Evolutionary conservation across 2,113 vertebrate species (phyloP).

Genomic region (Perognathus longimembris): DNA sequence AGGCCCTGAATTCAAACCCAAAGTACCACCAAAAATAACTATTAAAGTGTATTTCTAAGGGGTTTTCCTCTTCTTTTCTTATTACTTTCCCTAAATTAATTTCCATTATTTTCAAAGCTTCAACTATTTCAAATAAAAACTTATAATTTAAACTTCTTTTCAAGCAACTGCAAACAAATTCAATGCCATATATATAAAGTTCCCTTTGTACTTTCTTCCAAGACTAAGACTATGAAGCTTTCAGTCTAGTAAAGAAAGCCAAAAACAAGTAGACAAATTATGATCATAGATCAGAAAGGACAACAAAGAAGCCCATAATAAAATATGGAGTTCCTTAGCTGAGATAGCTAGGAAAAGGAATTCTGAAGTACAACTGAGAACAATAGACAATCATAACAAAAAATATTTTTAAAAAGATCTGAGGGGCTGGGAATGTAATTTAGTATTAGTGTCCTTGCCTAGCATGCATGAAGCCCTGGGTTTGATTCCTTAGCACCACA

Average conservation of each 20-base stretch:
- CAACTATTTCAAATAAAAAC: neutral
- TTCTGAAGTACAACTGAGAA: neutral
- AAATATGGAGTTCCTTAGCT: neutral
- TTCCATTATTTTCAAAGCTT: neutral
- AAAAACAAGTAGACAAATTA: constrained; percentile 9
- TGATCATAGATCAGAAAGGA: neutral
- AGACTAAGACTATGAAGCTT: neutral
- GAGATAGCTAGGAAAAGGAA: neutral
- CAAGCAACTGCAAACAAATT: neutral
- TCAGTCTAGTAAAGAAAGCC: neutral
- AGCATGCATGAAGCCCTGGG: too few species aligned
- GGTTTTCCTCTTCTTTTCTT: neutral
- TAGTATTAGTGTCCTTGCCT: too few species aligned
- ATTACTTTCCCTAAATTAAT: neutral
- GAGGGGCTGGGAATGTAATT: too few species aligned
- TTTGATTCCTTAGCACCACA: too few species aligned
- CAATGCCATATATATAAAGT: neutral
- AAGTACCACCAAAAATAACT: too few species aligned
- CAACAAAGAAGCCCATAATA: neutral
- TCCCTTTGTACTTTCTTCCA: constrained; percentile 14
- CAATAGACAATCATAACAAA: neutral
- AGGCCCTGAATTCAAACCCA: too few species aligned
- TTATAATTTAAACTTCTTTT: neutral
- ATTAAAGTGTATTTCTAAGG: neutral
- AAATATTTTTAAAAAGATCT: too few species aligned